Evolutionary conservation across 2,888 invertebrate genomes (phyloP).

Genomic region (Steinernema hermaphroditum): DNA sequence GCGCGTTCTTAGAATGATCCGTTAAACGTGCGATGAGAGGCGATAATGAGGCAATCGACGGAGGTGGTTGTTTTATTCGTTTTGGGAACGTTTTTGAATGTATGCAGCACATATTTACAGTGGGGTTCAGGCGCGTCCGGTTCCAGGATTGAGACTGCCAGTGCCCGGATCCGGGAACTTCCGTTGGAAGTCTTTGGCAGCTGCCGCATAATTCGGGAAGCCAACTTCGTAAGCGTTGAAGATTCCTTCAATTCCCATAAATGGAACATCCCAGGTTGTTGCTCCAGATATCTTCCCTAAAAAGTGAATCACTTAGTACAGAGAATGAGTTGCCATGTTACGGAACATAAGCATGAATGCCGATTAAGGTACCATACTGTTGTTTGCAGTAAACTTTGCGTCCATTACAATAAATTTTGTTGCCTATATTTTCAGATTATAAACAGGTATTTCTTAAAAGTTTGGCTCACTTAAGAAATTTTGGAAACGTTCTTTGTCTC

Average conservation of each 20-base stretch:
- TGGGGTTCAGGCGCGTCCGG: slow-evolving; percentile 20
- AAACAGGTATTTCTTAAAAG: too few relatives aligned
- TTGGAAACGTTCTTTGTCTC: neutral
- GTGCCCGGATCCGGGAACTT: neutral
- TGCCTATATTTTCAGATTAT: too few relatives aligned
- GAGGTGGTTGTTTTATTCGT: neutral
- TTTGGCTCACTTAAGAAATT: too few relatives aligned
- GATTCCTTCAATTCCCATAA: slow-evolving; percentile 54
- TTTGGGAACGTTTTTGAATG: neutral
- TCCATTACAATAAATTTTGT: too few relatives aligned
- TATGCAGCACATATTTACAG: slow-evolving; percentile 1
- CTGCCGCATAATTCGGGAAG: slow-evolving; percentile 50
- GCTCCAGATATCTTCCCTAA: slow-evolving; percentile 53
- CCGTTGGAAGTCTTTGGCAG: slow-evolving; percentile 24
- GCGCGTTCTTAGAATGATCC: slow-evolving; percentile 13
- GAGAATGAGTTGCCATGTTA: too few relatives aligned
- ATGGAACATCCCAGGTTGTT: slow-evolving; percentile 56
- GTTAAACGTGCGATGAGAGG: neutral
- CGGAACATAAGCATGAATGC: too few relatives aligned
- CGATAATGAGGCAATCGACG: slow-evolving; percentile 21
- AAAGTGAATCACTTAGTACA: too few relatives aligned
- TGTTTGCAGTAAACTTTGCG: too few relatives aligned
- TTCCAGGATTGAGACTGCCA: slow-evolving; percentile 39
- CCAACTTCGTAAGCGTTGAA: slow-evolving; percentile 53
- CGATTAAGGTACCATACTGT: too few relatives aligned